A percentile compares a stretch with the other conserved stretches of the same genome.
phyloP scores from a whole-genome alignment of 2,113 vertebrate species.

The Struthio camelus region DNA sequence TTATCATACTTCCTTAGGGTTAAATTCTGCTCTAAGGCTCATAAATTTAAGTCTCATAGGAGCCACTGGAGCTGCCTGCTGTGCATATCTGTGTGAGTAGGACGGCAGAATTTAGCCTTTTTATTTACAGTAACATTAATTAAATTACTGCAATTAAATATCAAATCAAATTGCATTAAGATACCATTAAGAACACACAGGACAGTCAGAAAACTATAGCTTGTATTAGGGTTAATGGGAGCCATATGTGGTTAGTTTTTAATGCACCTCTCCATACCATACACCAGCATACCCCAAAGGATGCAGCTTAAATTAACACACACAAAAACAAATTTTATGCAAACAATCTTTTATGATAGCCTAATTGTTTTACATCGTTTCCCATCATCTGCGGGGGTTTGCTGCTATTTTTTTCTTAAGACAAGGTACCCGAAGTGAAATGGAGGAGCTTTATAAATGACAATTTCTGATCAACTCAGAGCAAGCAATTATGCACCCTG shows the following conservation, averaged over 20 bases:
- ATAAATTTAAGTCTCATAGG: neutral
- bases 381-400: neutral
- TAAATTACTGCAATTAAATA: slow-evolving; percentile 62
- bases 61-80: neutral
- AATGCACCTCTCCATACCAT: neutral
- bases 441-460: neutral
- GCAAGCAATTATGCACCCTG: neutral
- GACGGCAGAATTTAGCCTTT: slow-evolving; percentile 2
- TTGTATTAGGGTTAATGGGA: slow-evolving; percentile 1
- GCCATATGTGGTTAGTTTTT: neutral
- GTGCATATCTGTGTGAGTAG: neutral
- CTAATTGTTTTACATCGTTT: neutral
- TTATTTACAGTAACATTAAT: slow-evolving; percentile 63
- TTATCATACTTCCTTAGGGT: neutral
- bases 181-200: slow-evolving; percentile 9
- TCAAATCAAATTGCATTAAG: slow-evolving; percentile 22
- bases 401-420: neutral
- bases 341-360: neutral
- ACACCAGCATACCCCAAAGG: neutral
- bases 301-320: neutral
- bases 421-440: neutral
- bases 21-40: slow-evolving; percentile 4
- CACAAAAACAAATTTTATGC: neutral
- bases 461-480: neutral
- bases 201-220: slow-evolving; percentile 25